Evolutionary conservation across 2,797 vertebrate genomes (phyloP).

Genomic region (Brachyalestes nurse): DNA sequence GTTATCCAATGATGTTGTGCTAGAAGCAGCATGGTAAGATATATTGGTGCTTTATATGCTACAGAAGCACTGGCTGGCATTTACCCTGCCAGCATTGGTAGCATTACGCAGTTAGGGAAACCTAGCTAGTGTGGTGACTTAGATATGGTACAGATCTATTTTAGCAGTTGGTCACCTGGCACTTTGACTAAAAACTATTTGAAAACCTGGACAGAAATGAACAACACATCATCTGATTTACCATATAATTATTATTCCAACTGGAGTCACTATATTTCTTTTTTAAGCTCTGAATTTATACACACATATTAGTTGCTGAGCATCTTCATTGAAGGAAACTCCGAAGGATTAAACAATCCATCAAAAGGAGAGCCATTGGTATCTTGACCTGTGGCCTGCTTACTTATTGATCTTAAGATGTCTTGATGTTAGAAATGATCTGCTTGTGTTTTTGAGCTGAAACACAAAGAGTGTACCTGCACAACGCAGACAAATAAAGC

Average conservation of each 20-base stretch:
- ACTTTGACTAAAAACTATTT: too few relatives aligned
- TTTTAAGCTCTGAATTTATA: background rate
- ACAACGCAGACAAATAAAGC: background rate
- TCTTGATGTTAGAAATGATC: slow-evolving; percentile 1
- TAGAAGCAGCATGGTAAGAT: too few relatives aligned
- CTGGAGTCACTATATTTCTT: background rate
- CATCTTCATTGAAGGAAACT: background rate
- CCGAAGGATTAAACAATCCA: background rate
- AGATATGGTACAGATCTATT: too few relatives aligned
- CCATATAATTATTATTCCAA: background rate
- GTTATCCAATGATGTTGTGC: too few relatives aligned
- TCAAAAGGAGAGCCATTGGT: background rate
- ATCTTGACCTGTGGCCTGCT: background rate
- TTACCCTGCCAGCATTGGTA: too few relatives aligned
- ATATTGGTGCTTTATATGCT: too few relatives aligned
- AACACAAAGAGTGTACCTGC: background rate
- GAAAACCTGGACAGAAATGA: too few relatives aligned
- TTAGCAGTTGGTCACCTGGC: too few relatives aligned
- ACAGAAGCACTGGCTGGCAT: too few relatives aligned
- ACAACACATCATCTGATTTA: too few relatives aligned
- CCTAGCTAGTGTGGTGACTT: too few relatives aligned
- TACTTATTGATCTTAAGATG: background rate
- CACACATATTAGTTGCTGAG: background rate
- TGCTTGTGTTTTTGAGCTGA: background rate
- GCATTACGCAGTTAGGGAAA: too few relatives aligned